Evolutionary conservation across 1,140 invertebrate genomes (phyloP), one percentile per base, ranked within the genome.

Genomic region (Atta texana): DNA sequence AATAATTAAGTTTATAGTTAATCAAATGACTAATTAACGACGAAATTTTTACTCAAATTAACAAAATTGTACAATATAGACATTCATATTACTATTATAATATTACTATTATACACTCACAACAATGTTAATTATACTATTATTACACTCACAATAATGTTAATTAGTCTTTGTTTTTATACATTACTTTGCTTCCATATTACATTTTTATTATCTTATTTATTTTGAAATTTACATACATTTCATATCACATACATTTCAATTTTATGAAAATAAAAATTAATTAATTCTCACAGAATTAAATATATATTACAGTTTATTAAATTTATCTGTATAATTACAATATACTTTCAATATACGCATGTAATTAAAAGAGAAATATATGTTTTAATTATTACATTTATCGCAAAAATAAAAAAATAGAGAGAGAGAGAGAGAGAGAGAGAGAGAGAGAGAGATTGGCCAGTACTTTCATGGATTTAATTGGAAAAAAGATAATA

Each of bases 281-380:
- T 77, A 77, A 78, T 78, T 78, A 66, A 78, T 78, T 64, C 59
- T 24, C 16, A 34, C n/a, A 66, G 24, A 66, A 44, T 44, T 44
- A 44, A 66, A n/a, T 44, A 76, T 59, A n/a, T 44, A 76, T 59
- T 10, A 14, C 44, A 0, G 14, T 51, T 5, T 57, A 57, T 53
- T 7, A 57, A 75, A 57, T 75, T 75, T 75, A 57, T 14, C 12
- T 28, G 21, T 51, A 51, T 71, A 71, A 71, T 72, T 51, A 64
- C 8, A 74, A 75, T 55, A 74, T 4, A 59, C 34, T 24, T 75
- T 5, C 53, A 74, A 69, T 16, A 57, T 72, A 14, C n/a, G 16
- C 3, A 55, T 57, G 8, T 34, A 34, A 74, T 57, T 74, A 34
- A 74, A 21, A n/a, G 18, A 57, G 10, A n/a, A 7, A 74, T 74